Conservation (phyloP, 2,113 vertebrate genomes). For the Etia nguti region DNA sequence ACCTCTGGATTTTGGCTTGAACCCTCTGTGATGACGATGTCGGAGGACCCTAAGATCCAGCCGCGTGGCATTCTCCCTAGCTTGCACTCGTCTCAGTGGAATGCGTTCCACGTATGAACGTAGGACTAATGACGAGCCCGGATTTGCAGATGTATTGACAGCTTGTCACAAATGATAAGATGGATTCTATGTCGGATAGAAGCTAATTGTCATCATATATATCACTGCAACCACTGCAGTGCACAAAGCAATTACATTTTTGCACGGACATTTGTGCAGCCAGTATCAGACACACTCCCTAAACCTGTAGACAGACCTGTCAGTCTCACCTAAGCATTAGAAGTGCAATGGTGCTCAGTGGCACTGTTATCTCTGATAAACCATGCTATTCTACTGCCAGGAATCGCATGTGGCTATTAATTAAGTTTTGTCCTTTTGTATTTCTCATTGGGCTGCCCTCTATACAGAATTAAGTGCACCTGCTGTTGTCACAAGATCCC, state of each 20-base stretch:
- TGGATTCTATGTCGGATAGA: conserved; percentile 17
- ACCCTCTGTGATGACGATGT: background rate
- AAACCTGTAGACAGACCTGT: conserved; percentile 13
- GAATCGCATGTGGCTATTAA: conserved; percentile 35
- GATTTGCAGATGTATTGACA: background rate
- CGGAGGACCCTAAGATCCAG: background rate
- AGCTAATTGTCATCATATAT: background rate
- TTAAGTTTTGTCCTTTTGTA: conserved; percentile 32
- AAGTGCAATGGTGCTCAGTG: background rate
- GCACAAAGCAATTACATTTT: conserved; percentile 16
- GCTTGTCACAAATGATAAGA: conserved; percentile 18
- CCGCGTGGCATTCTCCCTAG: background rate
- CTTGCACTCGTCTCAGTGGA: background rate
- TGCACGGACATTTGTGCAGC: background rate
- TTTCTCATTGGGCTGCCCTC: conserved; percentile 51
- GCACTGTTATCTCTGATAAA: background rate
- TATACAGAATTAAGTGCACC: conserved; percentile 33
- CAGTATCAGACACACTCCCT: background rate
- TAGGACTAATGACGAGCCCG: background rate
- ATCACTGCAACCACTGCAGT: background rate
- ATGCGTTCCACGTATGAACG: background rate
- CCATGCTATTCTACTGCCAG: conserved; percentile 24
- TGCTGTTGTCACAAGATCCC: conserved; percentile 33
- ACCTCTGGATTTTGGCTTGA: background rate
- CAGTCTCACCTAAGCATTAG: conserved; percentile 30